A percentile compares a stretch with the other conserved stretches of the same genome.
Evolutionary conservation across 2,888 invertebrate genomes (phyloP).

Genomic region (Deroplatys truncata): DNA sequence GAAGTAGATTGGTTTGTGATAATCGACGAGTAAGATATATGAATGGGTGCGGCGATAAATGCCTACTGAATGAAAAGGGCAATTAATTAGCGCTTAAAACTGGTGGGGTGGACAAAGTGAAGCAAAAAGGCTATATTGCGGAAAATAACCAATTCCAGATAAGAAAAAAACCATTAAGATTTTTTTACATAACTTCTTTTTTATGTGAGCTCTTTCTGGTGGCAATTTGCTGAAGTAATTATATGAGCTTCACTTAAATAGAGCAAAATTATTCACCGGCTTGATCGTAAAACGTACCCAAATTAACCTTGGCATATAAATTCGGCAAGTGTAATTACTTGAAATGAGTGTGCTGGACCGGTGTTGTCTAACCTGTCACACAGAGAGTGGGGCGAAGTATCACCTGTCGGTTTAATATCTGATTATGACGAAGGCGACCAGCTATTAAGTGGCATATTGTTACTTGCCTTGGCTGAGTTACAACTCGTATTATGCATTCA

Average conservation of each 20-base stretch:
- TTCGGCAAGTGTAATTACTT: not conserved
- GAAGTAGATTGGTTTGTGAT: too few species aligned
- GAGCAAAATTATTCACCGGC: not conserved
- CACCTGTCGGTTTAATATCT: not conserved
- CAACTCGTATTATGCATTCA: not conserved
- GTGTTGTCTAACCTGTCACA: not conserved
- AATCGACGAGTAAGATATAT: too few species aligned
- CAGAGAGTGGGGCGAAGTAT: not conserved
- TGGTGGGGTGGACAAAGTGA: too few species aligned
- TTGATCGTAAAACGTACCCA: not conserved
- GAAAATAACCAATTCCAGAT: too few species aligned
- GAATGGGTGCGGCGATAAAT: too few species aligned
- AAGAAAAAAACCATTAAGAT: not conserved
- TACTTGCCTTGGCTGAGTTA: not conserved
- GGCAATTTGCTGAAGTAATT: not conserved
- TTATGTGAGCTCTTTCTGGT: not conserved
- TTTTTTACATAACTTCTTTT: not conserved
- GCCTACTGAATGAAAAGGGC: too few species aligned
- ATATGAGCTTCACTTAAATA: not conserved
- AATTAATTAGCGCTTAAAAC: too few species aligned
- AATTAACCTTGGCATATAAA: not conserved
- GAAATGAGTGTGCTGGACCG: not conserved
- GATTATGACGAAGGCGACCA: not conserved
- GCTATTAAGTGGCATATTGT: not conserved
- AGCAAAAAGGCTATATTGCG: too few species aligned